Conservation (phyloP, 1,140 invertebrate genomes). For the Andricus grossulariae region DNA sequence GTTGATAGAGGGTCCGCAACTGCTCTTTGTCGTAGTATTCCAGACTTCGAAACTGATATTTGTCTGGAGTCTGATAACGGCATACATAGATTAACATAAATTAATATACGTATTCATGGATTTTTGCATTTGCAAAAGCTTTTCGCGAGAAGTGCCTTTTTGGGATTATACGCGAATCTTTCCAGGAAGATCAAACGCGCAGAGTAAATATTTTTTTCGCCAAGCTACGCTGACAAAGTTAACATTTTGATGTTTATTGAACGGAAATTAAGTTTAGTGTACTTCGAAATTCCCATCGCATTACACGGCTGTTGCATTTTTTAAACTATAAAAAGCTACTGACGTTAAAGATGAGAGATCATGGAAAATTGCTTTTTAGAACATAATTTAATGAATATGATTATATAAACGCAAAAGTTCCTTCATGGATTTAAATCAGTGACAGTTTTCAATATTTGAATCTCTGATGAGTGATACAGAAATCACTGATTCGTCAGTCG, state of each 20-base stretch:
- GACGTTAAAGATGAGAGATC: too few species aligned
- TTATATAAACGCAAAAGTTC: too few species aligned
- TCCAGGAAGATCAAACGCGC: conserved; percentile 1
- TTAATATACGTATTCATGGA: conserved; percentile 21
- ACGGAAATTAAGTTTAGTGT: not conserved
- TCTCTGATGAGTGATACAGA: too few species aligned
- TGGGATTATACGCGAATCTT: not conserved
- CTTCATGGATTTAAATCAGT: too few species aligned
- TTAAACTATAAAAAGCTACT: too few species aligned
- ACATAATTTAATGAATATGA: too few species aligned
- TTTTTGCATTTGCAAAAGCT: conserved; percentile 4
- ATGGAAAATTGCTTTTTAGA: too few species aligned
- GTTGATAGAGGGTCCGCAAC: not conserved
- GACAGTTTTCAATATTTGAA: too few species aligned
- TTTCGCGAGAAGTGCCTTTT: not conserved
- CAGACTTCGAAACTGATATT: not conserved
- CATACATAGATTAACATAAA: conserved; percentile 25
- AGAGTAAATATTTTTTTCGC: conserved; percentile 21
- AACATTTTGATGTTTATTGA: conserved; percentile 5
- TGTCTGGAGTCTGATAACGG: not conserved
- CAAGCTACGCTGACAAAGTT: conserved; percentile 15
- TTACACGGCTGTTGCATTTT: too few species aligned
- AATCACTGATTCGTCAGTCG: too few species aligned
- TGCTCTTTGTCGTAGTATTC: not conserved
- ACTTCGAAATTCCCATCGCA: too few species aligned